Evolutionary conservation across 2,113 vertebrate genomes (phyloP).

Genomic region (Aramus guarauna): DNA sequence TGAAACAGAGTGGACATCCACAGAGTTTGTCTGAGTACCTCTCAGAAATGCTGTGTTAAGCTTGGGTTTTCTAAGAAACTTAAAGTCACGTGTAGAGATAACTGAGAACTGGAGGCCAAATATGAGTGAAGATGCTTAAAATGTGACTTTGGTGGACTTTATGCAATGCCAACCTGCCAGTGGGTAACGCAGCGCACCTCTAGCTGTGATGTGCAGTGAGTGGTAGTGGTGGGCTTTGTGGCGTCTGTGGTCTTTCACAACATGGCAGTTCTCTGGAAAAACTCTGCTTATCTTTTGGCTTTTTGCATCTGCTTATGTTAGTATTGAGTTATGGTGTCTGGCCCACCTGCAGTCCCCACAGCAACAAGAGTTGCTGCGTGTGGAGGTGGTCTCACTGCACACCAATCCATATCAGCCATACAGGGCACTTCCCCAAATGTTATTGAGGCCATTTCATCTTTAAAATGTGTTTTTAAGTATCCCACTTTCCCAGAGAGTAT

Average conservation of each 20-base stretch:
- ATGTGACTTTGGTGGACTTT: neutral
- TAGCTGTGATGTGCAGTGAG: neutral
- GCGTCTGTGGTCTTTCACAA: neutral
- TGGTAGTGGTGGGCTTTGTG: fast-evolving
- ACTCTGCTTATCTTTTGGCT: neutral
- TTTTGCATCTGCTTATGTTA: neutral
- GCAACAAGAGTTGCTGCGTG: neutral
- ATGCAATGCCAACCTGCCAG: fast-evolving
- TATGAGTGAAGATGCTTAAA: neutral
- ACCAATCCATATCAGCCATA: neutral
- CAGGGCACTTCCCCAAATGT: neutral
- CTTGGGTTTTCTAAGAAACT: neutral
- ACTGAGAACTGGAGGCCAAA: neutral
- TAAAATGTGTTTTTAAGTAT: neutral
- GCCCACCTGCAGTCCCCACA: neutral
- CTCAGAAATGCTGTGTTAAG: neutral
- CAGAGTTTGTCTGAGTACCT: neutral
- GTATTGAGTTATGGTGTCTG: neutral
- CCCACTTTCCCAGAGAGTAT: neutral
- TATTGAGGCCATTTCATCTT: neutral
- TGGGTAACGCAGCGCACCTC: neutral
- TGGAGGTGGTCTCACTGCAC: neutral
- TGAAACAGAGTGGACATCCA: neutral
- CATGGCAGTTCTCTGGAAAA: neutral
- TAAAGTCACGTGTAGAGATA: neutral